Evolutionary conservation across 2,888 invertebrate species (phyloP).

Genomic region (Iphiclides podalirius): DNA sequence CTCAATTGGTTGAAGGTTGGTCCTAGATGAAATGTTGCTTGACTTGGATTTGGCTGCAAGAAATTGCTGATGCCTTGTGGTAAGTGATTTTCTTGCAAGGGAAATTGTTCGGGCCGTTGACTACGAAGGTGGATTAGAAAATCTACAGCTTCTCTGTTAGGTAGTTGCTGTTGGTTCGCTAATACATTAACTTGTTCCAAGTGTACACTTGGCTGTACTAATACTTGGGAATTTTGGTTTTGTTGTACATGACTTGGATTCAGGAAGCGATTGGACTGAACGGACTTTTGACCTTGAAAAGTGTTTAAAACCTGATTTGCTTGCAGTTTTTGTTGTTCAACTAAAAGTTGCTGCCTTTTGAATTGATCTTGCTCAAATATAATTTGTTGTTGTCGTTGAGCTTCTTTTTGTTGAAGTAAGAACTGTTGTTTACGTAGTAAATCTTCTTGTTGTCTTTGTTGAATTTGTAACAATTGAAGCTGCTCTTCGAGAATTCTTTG

Average conservation of each 20-base stretch:
- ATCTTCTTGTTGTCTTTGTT: conserved; percentile 85
- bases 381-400: conserved; percentile 56
- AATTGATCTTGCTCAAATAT: conserved; percentile 47
- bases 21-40: conserved; percentile 52
- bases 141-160: conserved; percentile 79
- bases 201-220: conserved; percentile 74
- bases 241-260: conserved; percentile 47
- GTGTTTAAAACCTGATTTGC: conserved; percentile 52
- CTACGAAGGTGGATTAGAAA: conserved; percentile 69
- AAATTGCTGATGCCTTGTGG: conserved; percentile 66
- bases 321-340: conserved; percentile 55
- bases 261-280: conserved; percentile 47
- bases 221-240: conserved; percentile 56
- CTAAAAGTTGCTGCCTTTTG: conserved; percentile 47
- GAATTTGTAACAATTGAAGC: conserved; percentile 82
- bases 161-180: conserved; percentile 77
- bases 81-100: conserved; percentile 71
- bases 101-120: conserved; percentile 68
- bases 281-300: conserved; percentile 55
- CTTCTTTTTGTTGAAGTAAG: conserved; percentile 72
- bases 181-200: conserved; percentile 53
- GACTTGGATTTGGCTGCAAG: conserved; percentile 52
- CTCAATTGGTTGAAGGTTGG: conserved; percentile 56
- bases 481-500: conserved; percentile 86
- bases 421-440: conserved; percentile 83